phyloP scores from a whole-genome alignment of 2,888 invertebrate genomes.

The Papilio gigon region DNA sequence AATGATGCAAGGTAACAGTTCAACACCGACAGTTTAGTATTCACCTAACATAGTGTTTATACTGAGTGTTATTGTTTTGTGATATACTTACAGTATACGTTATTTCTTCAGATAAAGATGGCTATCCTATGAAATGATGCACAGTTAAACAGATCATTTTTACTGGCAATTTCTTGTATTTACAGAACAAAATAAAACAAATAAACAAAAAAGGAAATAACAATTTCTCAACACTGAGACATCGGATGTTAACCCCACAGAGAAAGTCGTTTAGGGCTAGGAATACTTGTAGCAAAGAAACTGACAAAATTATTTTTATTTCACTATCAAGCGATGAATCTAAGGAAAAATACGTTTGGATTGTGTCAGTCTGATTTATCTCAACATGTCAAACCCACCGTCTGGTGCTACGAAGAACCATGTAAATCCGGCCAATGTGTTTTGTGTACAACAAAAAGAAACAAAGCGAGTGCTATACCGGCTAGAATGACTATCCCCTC shows the following conservation, averaged over 20 bases:
- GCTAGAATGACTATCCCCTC: constrained; percentile 40
- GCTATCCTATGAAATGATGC: constrained; percentile 88
- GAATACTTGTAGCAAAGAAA: constrained; percentile 48
- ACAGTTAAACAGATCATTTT: constrained; percentile 90
- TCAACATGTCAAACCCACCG: constrained; percentile 17
- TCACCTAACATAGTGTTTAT: constrained; percentile 80
- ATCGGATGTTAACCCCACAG: constrained; percentile 19
- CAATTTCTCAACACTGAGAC: constrained; percentile 44
- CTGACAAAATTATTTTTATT: constrained; percentile 48
- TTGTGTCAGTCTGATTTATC: neutral
- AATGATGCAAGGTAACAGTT: constrained; percentile 62
- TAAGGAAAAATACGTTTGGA: constrained; percentile 10
- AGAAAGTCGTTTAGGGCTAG: constrained; percentile 48
- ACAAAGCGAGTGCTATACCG: constrained; percentile 35
- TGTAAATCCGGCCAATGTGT: constrained; percentile 29
- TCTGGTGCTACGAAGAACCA: constrained; percentile 20
- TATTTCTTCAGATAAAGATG: constrained; percentile 84
- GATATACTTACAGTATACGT: constrained; percentile 83
- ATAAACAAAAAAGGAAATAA: constrained; percentile 62
- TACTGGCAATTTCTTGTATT: constrained; percentile 83
- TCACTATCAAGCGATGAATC: constrained; percentile 20
- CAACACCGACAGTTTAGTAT: constrained; percentile 67
- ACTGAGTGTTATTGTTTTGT: constrained; percentile 81
- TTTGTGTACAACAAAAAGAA: constrained; percentile 26
- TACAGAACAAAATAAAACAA: constrained; percentile 63